phyloP scores from a whole-genome alignment of 2,888 invertebrate species.

The Diplolepis rosae region DNA sequence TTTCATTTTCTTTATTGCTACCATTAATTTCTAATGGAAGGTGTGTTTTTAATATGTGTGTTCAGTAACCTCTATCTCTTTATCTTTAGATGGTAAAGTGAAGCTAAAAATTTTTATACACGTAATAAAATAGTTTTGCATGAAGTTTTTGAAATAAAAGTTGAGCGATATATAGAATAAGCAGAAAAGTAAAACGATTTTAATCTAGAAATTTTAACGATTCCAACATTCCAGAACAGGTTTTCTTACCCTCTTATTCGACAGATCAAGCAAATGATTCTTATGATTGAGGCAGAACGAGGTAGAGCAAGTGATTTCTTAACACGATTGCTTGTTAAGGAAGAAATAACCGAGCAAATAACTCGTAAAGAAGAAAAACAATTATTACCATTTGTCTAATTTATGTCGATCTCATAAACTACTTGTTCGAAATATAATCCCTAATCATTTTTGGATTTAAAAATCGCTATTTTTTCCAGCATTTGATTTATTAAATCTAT shows the following conservation, averaged over 20 bases:
- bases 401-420: too few relatives aligned
- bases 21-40: constrained; percentile 25
- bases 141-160: background rate
- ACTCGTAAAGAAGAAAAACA: constrained; percentile 32
- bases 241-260: background rate
- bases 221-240: constrained; percentile 3
- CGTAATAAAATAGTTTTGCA: background rate
- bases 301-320: constrained; percentile 8
- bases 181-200: background rate
- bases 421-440: too few relatives aligned
- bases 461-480: too few relatives aligned
- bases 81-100: background rate
- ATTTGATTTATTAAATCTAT: too few relatives aligned
- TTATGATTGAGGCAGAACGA: constrained; percentile 3
- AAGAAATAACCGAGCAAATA: constrained; percentile 38
- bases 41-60: constrained; percentile 3
- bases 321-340: constrained; percentile 12
- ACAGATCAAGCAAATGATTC: constrained; percentile 2
- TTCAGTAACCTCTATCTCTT: constrained; percentile 10
- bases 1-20: constrained; percentile 3
- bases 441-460: too few relatives aligned
- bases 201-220: constrained; percentile 12
- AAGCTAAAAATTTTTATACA: background rate
- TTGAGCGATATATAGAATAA: constrained; percentile 8
- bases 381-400: background rate